Evolutionary conservation across 2,797 vertebrate species (phyloP).

Genomic region (Odontamblyopus rebecca): DNA sequence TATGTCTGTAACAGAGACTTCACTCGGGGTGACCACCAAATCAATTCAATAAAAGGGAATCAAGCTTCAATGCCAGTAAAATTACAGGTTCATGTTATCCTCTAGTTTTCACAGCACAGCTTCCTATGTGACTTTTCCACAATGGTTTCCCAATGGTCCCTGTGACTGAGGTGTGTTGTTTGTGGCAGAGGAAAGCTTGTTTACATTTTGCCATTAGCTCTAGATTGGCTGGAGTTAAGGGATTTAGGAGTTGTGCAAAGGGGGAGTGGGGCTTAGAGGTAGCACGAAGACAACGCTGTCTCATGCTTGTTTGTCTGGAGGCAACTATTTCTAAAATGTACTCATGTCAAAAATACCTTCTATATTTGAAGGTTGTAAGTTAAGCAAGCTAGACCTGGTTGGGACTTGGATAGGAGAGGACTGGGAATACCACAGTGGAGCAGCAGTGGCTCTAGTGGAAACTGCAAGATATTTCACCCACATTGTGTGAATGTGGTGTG

Average conservation of each 20-base stretch:
- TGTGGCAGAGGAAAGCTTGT: constrained; percentile 20
- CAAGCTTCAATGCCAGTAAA: constrained; percentile 31
- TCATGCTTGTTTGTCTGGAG: constrained; percentile 29
- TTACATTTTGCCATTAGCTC: constrained; percentile 47
- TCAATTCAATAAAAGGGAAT: constrained; percentile 11
- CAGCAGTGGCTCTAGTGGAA: too few species aligned
- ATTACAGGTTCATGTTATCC: constrained; percentile 43
- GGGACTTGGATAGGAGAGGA: too few species aligned
- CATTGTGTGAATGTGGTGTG: too few species aligned
- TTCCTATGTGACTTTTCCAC: constrained; percentile 9
- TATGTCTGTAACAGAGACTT: constrained; percentile 24
- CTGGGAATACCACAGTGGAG: too few species aligned
- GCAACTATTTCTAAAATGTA: constrained; percentile 46
- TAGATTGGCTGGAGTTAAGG: constrained; percentile 39
- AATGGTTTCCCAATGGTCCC: constrained; percentile 20
- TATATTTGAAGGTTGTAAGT: too few species aligned
- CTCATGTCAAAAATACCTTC: too few species aligned
- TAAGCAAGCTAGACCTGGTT: too few species aligned
- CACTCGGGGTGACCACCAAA: constrained; percentile 18
- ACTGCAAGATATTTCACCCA: too few species aligned
- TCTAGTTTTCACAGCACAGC: neutral
- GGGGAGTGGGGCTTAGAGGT: constrained; percentile 34
- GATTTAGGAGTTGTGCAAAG: constrained; percentile 43
- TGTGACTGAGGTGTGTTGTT: constrained; percentile 17
- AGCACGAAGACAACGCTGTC: neutral